phyloP scores from a whole-genome alignment of 2,113 vertebrate species.

The Gnathonemus echidnorhynchus region DNA sequence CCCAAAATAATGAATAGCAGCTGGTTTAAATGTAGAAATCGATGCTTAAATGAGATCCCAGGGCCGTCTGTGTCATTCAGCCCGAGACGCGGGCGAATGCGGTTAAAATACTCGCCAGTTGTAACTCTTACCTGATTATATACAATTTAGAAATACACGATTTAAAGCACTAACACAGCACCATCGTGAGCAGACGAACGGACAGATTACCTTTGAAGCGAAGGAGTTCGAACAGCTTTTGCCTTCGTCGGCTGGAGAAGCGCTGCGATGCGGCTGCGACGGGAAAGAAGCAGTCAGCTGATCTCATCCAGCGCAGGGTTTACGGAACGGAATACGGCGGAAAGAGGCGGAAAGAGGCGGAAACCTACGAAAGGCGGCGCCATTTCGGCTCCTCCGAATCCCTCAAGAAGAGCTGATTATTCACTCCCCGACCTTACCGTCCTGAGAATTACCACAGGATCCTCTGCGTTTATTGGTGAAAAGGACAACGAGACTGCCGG shows the following conservation, averaged over 20 bases:
- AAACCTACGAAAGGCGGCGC: constrained; percentile 3
- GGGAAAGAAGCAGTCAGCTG: constrained; percentile 55
- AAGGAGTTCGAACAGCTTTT: constrained; percentile 29
- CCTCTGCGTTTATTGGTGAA: background rate
- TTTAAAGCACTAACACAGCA: background rate
- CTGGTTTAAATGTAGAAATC: background rate
- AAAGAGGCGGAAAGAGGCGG: background rate
- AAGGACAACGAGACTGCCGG: background rate
- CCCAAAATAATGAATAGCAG: background rate
- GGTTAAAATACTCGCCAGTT: background rate
- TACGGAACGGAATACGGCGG: background rate
- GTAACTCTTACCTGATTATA: background rate
- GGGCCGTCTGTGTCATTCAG: constrained; percentile 1
- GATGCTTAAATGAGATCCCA: background rate
- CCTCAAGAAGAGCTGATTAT: constrained; percentile 7
- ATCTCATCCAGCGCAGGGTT: constrained; percentile 55
- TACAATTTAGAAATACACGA: background rate
- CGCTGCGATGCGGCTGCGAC: constrained; percentile 43
- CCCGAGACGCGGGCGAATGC: background rate
- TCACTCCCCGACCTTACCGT: background rate
- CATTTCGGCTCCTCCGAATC: constrained; percentile 15
- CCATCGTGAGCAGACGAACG: background rate
- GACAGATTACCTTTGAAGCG: constrained; percentile 43
- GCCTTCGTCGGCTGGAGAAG: constrained; percentile 16
- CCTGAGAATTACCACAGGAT: background rate